Base-by-base conservation (phyloP, 2,797 vertebrate genomes). In the Lithobates pipiens region DNA sequence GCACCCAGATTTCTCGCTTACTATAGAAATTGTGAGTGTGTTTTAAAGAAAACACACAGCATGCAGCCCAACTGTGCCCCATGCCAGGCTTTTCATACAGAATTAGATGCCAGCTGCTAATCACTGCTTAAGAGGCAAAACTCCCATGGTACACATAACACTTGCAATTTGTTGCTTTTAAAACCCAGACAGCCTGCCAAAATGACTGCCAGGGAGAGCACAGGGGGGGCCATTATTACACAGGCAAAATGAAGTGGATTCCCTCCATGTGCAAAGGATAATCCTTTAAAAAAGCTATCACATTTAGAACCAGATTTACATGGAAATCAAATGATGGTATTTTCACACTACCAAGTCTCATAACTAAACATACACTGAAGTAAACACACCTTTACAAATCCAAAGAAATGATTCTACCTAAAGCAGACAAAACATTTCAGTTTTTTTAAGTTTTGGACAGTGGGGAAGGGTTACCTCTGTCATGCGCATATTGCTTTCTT, bases 101-200 rank as follows among this genome's bases (percentile, higher is more conserved):
- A 68, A 50, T 77, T 42, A 57, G 73, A 78, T 85, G 84, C 84
- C 84, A 80, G 78, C 78, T 85, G 77, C 84, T 85, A 85, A 85
- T 85, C 84, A 85, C 84, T 85, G 57, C 77, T 85, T 81, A 85
- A 85, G 72, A 85, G 77, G 63, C 72, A 81, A 61, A 21, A 44
- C 29, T 85, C 84, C 84, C 84, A 70, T 21, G 72, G 73, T 44
- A 85, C 84, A 76, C 76, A 63, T 81, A 85, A 85, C 72, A 81
- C 44, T 85, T 44, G 77, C 78, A 81, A 76, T 81, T 81, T 81
- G 77, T 85, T 85, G 77, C 77, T 85, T 85, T 85, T 85, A 85
- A 81, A 85, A 72, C 84, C 29, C 65, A 80, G 32, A 80, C 46
- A 81, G 72, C 63, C 46, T 85, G 84, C 84, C 84, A 85, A 85